phyloP scores from a whole-genome alignment of 92 coral and sea anemone genomes.

The Anthopleura xanthogrammica region DNA sequence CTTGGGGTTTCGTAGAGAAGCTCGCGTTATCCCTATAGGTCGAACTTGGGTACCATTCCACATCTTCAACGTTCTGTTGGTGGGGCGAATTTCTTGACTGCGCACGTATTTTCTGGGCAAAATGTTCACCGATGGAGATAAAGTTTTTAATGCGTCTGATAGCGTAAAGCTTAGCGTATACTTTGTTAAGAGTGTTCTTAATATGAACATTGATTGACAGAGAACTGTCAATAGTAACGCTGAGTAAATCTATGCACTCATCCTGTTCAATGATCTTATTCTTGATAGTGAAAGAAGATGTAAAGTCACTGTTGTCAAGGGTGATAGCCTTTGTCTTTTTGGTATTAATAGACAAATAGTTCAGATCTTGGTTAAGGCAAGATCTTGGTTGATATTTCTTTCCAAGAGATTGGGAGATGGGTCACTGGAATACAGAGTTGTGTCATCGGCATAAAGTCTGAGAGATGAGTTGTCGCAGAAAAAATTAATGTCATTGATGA shows the following conservation, averaged over 20 bases:
- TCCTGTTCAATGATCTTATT: neutral
- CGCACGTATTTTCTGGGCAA: conserved; percentile 5
- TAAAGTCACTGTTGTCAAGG: neutral
- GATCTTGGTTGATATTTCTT: neutral
- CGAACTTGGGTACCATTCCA: conserved; percentile 48
- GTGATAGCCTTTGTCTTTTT: neutral
- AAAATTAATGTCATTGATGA: no score
- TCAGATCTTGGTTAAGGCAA: neutral
- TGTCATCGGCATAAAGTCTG: no score
- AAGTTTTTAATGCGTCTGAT: no score
- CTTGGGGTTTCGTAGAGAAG: conserved; percentile 40
- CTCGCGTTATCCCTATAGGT: conserved; percentile 28
- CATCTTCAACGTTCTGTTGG: conserved; percentile 33
- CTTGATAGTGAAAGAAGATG: neutral
- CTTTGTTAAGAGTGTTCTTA: no score
- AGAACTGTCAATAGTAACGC: no score
- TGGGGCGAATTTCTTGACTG: conserved; percentile 13
- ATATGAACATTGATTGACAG: no score
- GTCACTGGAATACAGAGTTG: no score
- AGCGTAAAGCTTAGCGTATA: no score
- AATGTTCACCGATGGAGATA: conserved; percentile 9
- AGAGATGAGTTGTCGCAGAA: no score
- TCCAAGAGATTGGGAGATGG: no score
- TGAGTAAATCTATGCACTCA: neutral
- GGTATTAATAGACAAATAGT: neutral